A percentile compares a stretch with the other conserved stretches of the same genome.
These are phyloP conservation scores for Blennius ocellaris DNA, from an alignment of 2,113 vertebrate species.

Conservation along the genomic window DNA sequence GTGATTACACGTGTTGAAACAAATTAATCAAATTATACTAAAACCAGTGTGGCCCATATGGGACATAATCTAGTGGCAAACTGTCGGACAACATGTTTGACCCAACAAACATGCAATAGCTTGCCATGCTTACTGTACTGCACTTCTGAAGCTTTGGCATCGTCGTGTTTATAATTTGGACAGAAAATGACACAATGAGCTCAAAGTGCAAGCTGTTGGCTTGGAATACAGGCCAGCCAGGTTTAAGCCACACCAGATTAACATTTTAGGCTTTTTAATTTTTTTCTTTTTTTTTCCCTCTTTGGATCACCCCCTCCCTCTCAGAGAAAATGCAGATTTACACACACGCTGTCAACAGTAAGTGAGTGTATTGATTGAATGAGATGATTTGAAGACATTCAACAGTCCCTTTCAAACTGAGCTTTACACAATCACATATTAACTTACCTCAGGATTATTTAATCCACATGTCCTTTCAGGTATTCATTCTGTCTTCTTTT, in stretches of 20 bases:
- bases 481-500: too few relatives aligned
- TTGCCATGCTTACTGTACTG: constrained; percentile 26
- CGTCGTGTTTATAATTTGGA: constrained; percentile 37
- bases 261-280: constrained; percentile 23
- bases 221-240: constrained; percentile 25
- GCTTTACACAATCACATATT: neutral
- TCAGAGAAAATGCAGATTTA: constrained; percentile 1
- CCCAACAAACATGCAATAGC: constrained; percentile 26
- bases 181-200: constrained; percentile 42
- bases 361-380: neutral
- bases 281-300: constrained; percentile 18
- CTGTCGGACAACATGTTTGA: constrained; percentile 20
- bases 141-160: constrained; percentile 47
- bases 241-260: constrained; percentile 46
- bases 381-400: neutral
- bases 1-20: constrained; percentile 19
- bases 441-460: neutral
- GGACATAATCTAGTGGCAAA: constrained; percentile 35
- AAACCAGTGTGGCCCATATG: constrained; percentile 32
- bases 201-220: constrained; percentile 52
- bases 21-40: constrained; percentile 59
- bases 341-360: neutral
- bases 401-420: neutral
- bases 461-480: neutral
- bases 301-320: neutral